Evolutionary conservation across 2,888 invertebrate species (phyloP), one percentile per base, ranked within the genome.

Genomic region (Drosophila subquinaria): DNA sequence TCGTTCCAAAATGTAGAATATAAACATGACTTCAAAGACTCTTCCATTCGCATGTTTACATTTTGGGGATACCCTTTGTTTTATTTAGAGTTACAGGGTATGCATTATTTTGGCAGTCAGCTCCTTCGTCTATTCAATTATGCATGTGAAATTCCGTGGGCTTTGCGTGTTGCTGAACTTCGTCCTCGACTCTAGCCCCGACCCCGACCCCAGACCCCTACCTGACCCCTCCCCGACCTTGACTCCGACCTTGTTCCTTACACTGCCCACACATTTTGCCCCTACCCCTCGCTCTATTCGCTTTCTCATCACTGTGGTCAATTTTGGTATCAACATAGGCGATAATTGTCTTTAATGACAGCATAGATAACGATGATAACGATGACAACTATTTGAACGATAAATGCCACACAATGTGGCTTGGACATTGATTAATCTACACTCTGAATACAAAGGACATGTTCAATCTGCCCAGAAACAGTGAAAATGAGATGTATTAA

Each of bases 331-430:
- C 42, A 48, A 15, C 36, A 48, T 3, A 50, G 33, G 47, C 50
- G 63, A 61, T 78, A 78, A 78, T 69, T 78, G 61, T 57, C 69
- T 62, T 53, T 57, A 73, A 73, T 50, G 73, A 56, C 40, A 62
- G 51, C 33, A 47, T 66, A 38, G 53, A 57, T 52, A 47, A 51
- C 42, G 23, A 23, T 23, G 35, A 20, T 36, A 27, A 30, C 50
- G 36, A 20, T 36, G 35, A 30, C 50, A 62, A 6, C 33, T 20
- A 56, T 55, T 70, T 52, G 23, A 30, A 60, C 42, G 45, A 56
- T 69, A 73, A 69, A 72, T 52, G 73, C 23, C 73, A 33, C 30
- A 55, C 40, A 51, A 56, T 50, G 40, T 40, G 27, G 27, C 69
- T 59, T 35, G 50, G 4, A 35, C 69, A 62, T 62, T 69, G 57